Base-by-base conservation (phyloP, 2,888 invertebrate species). In the Rotaria macrura region DNA sequence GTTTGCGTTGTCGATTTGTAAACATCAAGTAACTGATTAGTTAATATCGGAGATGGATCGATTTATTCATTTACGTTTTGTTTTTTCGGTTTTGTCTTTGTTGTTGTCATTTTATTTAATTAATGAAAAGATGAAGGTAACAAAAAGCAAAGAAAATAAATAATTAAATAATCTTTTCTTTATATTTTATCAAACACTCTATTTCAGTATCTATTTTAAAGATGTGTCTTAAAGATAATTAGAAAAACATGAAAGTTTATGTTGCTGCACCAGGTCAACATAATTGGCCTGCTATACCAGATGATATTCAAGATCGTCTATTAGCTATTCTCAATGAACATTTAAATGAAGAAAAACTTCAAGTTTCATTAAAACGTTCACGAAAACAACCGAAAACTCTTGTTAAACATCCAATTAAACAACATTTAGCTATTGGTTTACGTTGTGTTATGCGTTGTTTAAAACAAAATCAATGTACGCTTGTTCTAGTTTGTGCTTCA, bases 361-460 rank as follows among this genome's bases (percentile, higher is more conserved):
- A 25, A 25, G 43, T 79, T 12, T 14, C 79, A 40, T 43, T 79
- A n/a, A 79, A 79, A n/a, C 79, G 79, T 43, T 12, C 79, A 43
- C 9, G 79, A n/a, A 79, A 43, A n/a, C 43, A n/a, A 79, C 1
- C 40, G 1, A n/a, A 23, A 79, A 9, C 10, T n/a, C 23, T 25
- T 10, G 2, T 2, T 9, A 43, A 79, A 79, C 79, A 79, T 79
- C 79, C 79, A 23, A 43, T 79, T 25, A 79, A 79, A 79, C 79
- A 79, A 43, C 79, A 79, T 79, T n/a, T 79, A 79, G 79, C 79
- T 1, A 79, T 79, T 79, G 79, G 79, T 79, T 43, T 43, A 79
- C 79, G 79, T 79, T 79, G 25, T 43, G 79, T 79, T 12, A 43
- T 79, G 25, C 40, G 79, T n/a, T 43, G 43, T 79, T n/a, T 79